Percentiles rank a stretch among this genome's conserved stretches.
Evolutionary conservation across 2,888 invertebrate species (phyloP).

Genomic region (Zygaena filipendulae): DNA sequence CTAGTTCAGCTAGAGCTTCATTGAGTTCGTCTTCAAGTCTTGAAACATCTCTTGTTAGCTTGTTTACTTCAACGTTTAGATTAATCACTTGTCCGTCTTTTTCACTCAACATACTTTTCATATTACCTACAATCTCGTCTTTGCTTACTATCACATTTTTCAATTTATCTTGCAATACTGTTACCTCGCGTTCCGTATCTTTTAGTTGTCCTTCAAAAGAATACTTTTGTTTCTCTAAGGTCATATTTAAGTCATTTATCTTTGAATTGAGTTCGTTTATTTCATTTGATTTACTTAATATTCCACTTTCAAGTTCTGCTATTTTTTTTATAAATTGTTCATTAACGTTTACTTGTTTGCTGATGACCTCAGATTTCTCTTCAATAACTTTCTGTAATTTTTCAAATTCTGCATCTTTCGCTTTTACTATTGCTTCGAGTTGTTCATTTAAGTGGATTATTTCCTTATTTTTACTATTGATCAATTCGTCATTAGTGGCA

Average conservation of each 20-base stretch:
- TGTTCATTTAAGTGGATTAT: constrained; percentile 23
- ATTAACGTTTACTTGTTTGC: constrained; percentile 22
- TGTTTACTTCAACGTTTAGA: constrained; percentile 45
- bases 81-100: constrained; percentile 40
- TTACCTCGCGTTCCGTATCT: constrained; percentile 41
- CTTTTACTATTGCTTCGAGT: constrained; percentile 16
- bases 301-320: constrained; percentile 21
- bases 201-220: constrained; percentile 53
- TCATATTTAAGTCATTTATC: constrained; percentile 21
- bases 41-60: constrained; percentile 29
- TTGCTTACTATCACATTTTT: constrained; percentile 39
- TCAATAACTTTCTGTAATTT: constrained; percentile 22
- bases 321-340: constrained; percentile 22
- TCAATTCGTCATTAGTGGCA: no score
- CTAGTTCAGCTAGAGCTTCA: constrained; percentile 41
- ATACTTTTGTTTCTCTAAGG: constrained; percentile 29
- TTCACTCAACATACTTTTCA: constrained; percentile 33
- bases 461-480: constrained; percentile 24
- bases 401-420: constrained; percentile 24
- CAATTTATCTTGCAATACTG: constrained; percentile 42
- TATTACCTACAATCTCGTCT: constrained; percentile 35
- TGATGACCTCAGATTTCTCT: constrained; percentile 24
- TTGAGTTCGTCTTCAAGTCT: constrained; percentile 39
- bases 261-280: constrained; percentile 22
- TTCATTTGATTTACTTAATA: constrained; percentile 23